Evolutionary conservation across 2,888 invertebrate genomes (phyloP), one percentile per base, ranked within the genome.

Genomic region (Dexiosoma caninum): DNA sequence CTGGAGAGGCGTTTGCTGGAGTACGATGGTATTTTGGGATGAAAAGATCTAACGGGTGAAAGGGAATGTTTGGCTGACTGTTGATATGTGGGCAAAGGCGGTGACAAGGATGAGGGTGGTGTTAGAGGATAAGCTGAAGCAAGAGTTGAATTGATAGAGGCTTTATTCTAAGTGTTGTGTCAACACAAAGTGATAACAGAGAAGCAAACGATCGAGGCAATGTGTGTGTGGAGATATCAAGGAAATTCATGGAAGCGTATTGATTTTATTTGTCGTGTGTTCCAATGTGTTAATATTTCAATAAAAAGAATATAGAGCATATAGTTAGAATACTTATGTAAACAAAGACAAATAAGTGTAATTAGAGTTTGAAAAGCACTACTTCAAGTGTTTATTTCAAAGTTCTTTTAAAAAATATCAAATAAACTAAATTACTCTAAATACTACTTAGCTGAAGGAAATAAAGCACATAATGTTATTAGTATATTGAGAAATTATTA

Each of bases 91-190:
- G 64, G 81, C 67, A 78, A 53, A 2, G 72, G 74, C 14, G 74
- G 83, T 70, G 80, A 69, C 1, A 76, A 49, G 42, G 83, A 76
- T 37, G 78, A 72, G n/a, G n/a, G n/a, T 7, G 69, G 57, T 46
- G 69, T 49, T 40, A 75, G n/a, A 3, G 78, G 71, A 64, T 74
- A 78, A 32, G 49, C 66, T n/a, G 69, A 70, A 21, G 35, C 74
- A n/a, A 72, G 57, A 6, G 72, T 69, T 9, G 80, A 75, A 27
- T 55, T 78, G 14, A 74, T 66, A 57, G 70, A 66, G 35, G 79
- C 67, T 44, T 69, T 51, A 42, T 71, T 64, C 77, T 81, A 51
- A 53, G 2, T n/a, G 44, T 32, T 12, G 21, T 27, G 42, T 23
- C 16, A 57, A 74, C 14, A 27, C 2, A 21, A 16, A 8, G 35